These are phyloP conservation scores for Chlamydotis undulata DNA, from an alignment of 2,113 vertebrate species.

Conservation along the genomic window DNA sequence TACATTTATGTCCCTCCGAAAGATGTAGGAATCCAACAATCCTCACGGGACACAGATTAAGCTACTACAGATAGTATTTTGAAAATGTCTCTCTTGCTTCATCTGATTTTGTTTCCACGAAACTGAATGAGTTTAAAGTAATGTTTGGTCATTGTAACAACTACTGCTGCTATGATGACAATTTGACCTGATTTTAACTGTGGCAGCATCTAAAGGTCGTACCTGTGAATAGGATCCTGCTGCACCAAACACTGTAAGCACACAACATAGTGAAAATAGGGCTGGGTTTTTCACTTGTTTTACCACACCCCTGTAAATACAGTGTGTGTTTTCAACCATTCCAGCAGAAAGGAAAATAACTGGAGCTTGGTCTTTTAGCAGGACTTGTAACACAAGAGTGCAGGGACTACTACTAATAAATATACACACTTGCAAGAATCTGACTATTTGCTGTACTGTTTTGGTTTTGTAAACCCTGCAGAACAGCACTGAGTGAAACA, in stretches of 20 bases:
- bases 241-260: neutral
- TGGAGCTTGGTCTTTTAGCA: neutral
- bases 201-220: neutral
- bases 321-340: accelerated
- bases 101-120: neutral
- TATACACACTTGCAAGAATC: neutral
- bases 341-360: neutral
- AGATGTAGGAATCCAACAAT: neutral
- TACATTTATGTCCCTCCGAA: neutral
- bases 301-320: neutral
- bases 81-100: neutral
- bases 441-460: neutral
- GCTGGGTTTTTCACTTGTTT: neutral
- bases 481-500: neutral
- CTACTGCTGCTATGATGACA: neutral
- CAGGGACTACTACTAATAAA: neutral
- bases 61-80: neutral
- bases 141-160: neutral
- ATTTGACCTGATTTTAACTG: neutral
- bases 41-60: neutral
- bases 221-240: neutral
- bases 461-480: neutral
- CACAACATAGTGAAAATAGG: neutral
- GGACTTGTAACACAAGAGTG: neutral
- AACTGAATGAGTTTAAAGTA: neutral